Evolutionary conservation across 2,797 vertebrate genomes (phyloP), one percentile per base, ranked within the genome.

Genomic region (Euphonia xanthogaster): DNA sequence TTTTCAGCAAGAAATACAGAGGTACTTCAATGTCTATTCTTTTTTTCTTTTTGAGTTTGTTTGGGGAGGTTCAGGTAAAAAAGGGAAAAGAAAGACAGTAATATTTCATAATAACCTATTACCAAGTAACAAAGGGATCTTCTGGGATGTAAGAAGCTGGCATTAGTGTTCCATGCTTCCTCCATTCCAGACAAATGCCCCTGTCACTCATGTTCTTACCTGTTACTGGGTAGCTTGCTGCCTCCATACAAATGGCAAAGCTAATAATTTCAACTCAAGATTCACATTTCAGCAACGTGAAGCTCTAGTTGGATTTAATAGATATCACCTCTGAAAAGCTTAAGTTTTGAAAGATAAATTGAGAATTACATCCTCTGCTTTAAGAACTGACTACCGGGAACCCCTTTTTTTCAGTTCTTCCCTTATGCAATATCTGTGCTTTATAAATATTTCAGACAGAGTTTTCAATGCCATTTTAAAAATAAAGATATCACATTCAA

Each of bases 361-460:
- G 12, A 55, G 37, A 92, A 61, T 33, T 85, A 68, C 21, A 80
- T 44, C 17, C 25, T 61, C 30, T 57, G 14, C 37, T 70, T 82
- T 57, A 61, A 77, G 35, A 84, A 0, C 27, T n/a, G 20, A 42
- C 48, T 88, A 75, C 18, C 22, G 68, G 35, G 23, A 73, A 28
- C 24, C 68, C 28, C 17, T 35, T 92, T 91, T 85, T 58, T 61
- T 53, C n/a, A 21, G 5, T 68, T 94, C 67, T 71, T 74, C 28
- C 15, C 42, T 94, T 91, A 92, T 6, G 27, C 60, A 89, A 37
- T 91, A 61, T 85, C 91, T 90, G 58, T 58, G 53, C 57, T 74
- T 81, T 61, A 94, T 94, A 90, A 94, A 95, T 94, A 94, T 93
- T 97, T 89, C 87, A 96, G 71, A 18, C 44, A 13, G 55, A 61